phyloP scores from a whole-genome alignment of 2,888 invertebrate genomes.

The Eupeodes latifasciatus region DNA sequence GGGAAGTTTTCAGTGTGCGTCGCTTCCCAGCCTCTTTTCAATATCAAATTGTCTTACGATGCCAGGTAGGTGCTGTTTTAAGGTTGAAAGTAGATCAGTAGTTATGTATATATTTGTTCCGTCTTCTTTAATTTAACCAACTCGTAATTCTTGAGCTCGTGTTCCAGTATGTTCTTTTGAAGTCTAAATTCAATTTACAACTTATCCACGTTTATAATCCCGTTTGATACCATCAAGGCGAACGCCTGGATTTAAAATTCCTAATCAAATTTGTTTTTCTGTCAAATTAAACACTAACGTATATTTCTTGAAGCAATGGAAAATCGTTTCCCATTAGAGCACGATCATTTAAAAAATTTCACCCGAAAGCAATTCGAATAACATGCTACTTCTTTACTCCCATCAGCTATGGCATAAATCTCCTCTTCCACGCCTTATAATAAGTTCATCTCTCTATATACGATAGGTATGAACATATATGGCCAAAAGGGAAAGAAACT shows the following conservation, averaged over 20 bases:
- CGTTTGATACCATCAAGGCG: background rate
- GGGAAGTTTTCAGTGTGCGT: too few species aligned
- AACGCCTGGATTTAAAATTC: slow-evolving; percentile 4
- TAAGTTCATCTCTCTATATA: slow-evolving; percentile 42
- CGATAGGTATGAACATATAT: background rate
- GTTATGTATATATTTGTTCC: too few species aligned
- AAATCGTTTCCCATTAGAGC: slow-evolving; percentile 46
- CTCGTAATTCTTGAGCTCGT: background rate
- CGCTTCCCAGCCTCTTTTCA: too few species aligned
- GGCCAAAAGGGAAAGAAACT: slow-evolving; percentile 56
- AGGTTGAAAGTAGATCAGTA: too few species aligned
- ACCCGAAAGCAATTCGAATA: slow-evolving; percentile 65
- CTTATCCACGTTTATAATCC: background rate
- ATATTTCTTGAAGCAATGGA: slow-evolving; percentile 43
- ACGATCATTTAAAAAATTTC: slow-evolving; percentile 69
- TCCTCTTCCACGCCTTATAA: slow-evolving; percentile 26
- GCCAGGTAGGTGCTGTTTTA: too few species aligned
- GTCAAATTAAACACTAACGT: slow-evolving; percentile 21
- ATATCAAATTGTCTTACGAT: too few species aligned
- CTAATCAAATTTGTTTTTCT: slow-evolving; percentile 33
- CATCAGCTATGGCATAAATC: slow-evolving; percentile 40
- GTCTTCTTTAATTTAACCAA: background rate
- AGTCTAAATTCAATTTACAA: slow-evolving; percentile 16
- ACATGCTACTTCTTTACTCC: slow-evolving; percentile 21
- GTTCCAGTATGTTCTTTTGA: background rate